A percentile compares a stretch with the other conserved stretches of the same genome.
phyloP scores from a whole-genome alignment of 2,888 invertebrate species.

The Gymnoscelis rufifasciata region DNA sequence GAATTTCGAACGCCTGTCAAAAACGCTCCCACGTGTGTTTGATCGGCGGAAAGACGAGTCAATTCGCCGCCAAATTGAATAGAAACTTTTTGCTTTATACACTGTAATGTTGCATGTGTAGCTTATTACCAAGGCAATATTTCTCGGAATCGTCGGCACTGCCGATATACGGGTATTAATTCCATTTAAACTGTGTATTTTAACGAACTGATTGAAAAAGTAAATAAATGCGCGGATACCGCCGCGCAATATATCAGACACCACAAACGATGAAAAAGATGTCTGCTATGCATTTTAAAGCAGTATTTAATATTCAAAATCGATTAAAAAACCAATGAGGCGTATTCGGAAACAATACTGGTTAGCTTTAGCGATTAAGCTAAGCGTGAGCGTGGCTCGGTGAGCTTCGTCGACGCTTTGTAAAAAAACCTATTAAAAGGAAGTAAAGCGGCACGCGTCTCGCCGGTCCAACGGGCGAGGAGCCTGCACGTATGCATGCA shows the following conservation, averaged over 20 bases:
- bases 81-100: not conserved
- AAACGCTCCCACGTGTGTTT: slow-evolving; percentile 32
- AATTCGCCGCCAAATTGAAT: slow-evolving; percentile 9
- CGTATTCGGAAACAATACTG: slow-evolving; percentile 31
- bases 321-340: slow-evolving; percentile 36
- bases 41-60: slow-evolving; percentile 12
- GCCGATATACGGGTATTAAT: slow-evolving; percentile 19
- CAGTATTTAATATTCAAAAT: slow-evolving; percentile 31
- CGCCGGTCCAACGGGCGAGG: slow-evolving; percentile 41
- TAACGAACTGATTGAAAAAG: slow-evolving; percentile 16
- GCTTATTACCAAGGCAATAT: slow-evolving; percentile 2
- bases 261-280: slow-evolving; percentile 28
- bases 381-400: slow-evolving; percentile 27
- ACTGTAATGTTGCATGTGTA: slow-evolving; percentile 1
- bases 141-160: slow-evolving; percentile 15
- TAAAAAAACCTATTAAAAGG: slow-evolving; percentile 53
- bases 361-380: slow-evolving; percentile 29
- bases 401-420: slow-evolving; percentile 35
- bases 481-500: slow-evolving; percentile 46
- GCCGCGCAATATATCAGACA: slow-evolving; percentile 27
- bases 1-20: slow-evolving; percentile 27
- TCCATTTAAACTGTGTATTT: slow-evolving; percentile 17
- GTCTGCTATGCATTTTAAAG: slow-evolving; percentile 30
- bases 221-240: slow-evolving; percentile 21
- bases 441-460: slow-evolving; percentile 64